phyloP scores from a whole-genome alignment of 1,140 invertebrate species.

The Metopolophium dirhodum region DNA sequence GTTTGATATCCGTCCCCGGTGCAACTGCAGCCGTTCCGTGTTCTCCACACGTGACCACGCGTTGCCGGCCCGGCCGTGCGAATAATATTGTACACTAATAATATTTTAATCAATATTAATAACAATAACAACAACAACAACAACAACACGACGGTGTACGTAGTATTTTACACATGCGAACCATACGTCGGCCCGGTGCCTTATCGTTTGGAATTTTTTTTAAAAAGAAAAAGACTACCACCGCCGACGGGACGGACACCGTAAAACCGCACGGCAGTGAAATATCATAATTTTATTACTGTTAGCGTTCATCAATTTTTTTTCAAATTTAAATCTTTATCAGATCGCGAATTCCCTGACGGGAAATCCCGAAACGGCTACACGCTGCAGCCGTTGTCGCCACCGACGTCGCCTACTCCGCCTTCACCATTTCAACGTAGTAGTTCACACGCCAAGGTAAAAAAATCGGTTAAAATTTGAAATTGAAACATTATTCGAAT shows the following conservation, averaged over 20 bases:
- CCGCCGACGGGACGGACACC: not conserved
- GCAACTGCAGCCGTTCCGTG: not conserved
- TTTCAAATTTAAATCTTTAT: not conserved
- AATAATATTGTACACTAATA: not conserved
- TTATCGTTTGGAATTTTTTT: not conserved
- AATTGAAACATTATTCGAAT: not conserved
- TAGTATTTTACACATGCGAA: not conserved
- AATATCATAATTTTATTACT: not conserved
- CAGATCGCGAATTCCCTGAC: not conserved
- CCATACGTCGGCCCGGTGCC: not conserved
- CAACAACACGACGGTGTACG: not conserved
- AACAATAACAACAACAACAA: not conserved
- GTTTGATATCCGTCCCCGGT: slow-evolving; percentile 11
- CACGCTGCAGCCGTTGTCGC: slow-evolving; percentile 27
- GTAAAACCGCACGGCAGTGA: not conserved
- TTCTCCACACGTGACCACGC: not conserved
- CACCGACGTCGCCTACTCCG: not conserved
- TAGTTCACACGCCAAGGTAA: slow-evolving; percentile 15
- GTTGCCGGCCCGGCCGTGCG: not conserved
- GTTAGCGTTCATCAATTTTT: not conserved
- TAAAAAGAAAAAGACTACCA: not conserved
- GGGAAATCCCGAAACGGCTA: slow-evolving; percentile 10
- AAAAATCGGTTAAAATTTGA: not conserved
- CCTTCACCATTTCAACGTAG: not conserved
- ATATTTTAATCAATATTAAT: not conserved